Evolutionary conservation across 1,140 invertebrate species (phyloP).

Genomic region (Octopus sinensis): DNA sequence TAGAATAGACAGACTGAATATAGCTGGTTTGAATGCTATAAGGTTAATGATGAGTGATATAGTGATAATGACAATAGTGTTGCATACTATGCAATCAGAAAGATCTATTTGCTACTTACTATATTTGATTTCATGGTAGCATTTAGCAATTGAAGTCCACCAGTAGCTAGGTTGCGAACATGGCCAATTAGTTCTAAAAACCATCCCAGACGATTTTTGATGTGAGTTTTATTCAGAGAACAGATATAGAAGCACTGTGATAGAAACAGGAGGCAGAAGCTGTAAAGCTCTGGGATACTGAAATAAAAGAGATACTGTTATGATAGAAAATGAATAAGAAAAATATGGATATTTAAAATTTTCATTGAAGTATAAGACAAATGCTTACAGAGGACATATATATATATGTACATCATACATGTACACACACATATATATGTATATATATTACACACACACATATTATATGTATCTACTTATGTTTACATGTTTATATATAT

Average conservation of each 20-base stretch:
- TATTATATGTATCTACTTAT: too few species aligned
- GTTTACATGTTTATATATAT: too few species aligned
- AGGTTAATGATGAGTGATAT: too few species aligned
- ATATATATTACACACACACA: too few species aligned
- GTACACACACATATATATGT: too few species aligned
- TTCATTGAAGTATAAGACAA: background rate
- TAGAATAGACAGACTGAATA: too few species aligned
- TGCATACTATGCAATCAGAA: too few species aligned
- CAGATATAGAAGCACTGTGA: conserved; percentile 34
- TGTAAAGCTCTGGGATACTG: conserved; percentile 23
- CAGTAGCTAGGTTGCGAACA: conserved; percentile 38
- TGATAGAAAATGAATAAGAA: background rate
- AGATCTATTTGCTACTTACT: too few species aligned
- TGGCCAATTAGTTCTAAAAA: conserved; percentile 47
- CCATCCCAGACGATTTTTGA: conserved; percentile 38
- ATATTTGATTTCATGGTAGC: too few species aligned
- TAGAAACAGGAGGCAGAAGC: conserved; percentile 20
- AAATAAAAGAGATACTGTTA: background rate
- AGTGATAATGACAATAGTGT: too few species aligned
- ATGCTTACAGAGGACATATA: background rate
- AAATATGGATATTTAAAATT: background rate
- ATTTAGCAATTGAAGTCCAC: conserved; percentile 6
- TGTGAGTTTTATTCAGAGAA: conserved; percentile 22
- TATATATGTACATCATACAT: too few species aligned
- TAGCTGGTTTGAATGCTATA: too few species aligned